These are phyloP conservation scores for Andrena cerasifolii DNA, from an alignment of 1,140 invertebrate species.

Conservation along the genomic window DNA sequence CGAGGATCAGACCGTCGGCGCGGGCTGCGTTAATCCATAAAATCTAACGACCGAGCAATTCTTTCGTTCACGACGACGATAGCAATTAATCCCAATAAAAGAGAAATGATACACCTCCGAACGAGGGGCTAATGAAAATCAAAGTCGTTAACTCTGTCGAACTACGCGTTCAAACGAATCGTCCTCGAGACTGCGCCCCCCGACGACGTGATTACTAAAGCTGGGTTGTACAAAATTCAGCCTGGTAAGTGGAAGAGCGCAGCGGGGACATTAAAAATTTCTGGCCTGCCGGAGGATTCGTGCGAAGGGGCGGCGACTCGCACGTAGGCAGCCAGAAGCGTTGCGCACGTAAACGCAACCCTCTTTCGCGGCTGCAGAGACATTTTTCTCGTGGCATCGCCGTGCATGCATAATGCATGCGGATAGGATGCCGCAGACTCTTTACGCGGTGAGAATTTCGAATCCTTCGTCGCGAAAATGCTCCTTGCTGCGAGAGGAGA, in stretches of 20 bases:
- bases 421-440: constrained; percentile 49
- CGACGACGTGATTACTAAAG: not conserved
- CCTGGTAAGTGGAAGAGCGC: not conserved
- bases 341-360: constrained; percentile 34
- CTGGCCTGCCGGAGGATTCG: not conserved
- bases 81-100: too few relatives aligned
- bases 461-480: constrained; percentile 64
- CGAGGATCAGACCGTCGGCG: constrained; percentile 29
- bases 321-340: constrained; percentile 25
- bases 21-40: not conserved
- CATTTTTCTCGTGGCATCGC: constrained; percentile 61
- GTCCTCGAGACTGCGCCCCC: too few relatives aligned
- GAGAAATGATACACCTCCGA: not conserved
- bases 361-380: constrained; percentile 59
- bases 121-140: not conserved
- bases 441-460: constrained; percentile 69
- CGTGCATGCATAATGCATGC: constrained; percentile 68
- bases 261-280: constrained; percentile 34
- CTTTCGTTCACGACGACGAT: not conserved
- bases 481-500: constrained; percentile 6
- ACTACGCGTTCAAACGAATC: too few relatives aligned
- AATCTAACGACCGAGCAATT: constrained; percentile 11
- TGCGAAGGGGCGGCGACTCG: not conserved
- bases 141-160: too few relatives aligned
- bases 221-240: not conserved